These are phyloP conservation scores for Drosophila ochracea DNA, from an alignment of 2,888 invertebrate species.

Conservation along the genomic window DNA sequence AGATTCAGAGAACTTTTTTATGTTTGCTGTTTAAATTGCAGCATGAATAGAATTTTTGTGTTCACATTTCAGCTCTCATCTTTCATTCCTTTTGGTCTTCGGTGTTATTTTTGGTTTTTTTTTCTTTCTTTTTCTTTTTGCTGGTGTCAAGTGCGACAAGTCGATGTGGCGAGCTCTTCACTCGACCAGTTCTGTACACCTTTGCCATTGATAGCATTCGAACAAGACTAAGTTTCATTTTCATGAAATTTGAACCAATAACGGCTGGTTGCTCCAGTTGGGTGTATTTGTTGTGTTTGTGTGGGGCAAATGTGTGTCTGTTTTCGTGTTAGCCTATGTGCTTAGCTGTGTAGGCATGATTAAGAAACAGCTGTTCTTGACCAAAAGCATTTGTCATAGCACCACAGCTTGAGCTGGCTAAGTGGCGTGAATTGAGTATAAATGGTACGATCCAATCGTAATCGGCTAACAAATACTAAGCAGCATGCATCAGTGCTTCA, in stretches of 20 bases:
- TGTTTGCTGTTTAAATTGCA: slow-evolving; percentile 76
- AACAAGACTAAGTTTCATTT: slow-evolving; percentile 46
- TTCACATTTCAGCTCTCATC: slow-evolving; percentile 62
- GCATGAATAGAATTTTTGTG: slow-evolving; percentile 71
- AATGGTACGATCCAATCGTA: slow-evolving; percentile 15
- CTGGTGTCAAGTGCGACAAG: slow-evolving; percentile 70
- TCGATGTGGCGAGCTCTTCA: slow-evolving; percentile 50
- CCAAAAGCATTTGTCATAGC: slow-evolving; percentile 56
- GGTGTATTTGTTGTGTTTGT: neutral
- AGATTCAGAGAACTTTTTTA: slow-evolving; percentile 46
- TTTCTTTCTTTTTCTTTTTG: neutral
- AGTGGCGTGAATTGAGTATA: slow-evolving; percentile 34
- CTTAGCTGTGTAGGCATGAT: slow-evolving; percentile 33
- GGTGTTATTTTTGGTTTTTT: slow-evolving; percentile 5
- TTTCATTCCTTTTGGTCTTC: slow-evolving; percentile 24
- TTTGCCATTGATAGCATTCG: slow-evolving; percentile 62
- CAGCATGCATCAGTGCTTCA: slow-evolving; percentile 41
- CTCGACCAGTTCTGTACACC: slow-evolving; percentile 50
- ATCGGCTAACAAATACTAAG: slow-evolving; percentile 14
- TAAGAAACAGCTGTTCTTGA: slow-evolving; percentile 51
- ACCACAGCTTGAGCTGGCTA: slow-evolving; percentile 2
- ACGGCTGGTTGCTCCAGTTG: slow-evolving; percentile 19
- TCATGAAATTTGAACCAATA: slow-evolving; percentile 54
- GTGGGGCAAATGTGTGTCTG: slow-evolving; percentile 11
- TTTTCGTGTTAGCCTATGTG: slow-evolving; percentile 31